Base-by-base conservation (phyloP, 2,797 vertebrate genomes). In the Chloroceryle inda region DNA sequence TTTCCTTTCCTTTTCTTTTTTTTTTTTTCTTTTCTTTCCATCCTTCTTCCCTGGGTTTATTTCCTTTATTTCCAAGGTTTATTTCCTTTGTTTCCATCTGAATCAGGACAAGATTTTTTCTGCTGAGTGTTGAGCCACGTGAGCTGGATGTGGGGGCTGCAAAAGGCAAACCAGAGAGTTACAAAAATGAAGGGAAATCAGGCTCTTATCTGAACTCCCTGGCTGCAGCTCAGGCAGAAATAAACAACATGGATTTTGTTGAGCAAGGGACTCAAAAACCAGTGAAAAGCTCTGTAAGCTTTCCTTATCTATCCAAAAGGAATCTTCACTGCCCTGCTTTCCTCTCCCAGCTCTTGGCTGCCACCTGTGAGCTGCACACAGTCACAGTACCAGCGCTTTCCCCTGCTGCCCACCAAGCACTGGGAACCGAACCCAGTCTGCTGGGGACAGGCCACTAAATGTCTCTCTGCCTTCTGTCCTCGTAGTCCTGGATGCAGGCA, bases 301-400 rank as follows among this genome's bases (percentile, higher is more conserved):
- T 69, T 6, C 81, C 69, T 83, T 45, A 85, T 68, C 83, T 40
- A 3, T 53, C 1, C 2, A 55, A 62, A 84, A 22, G 68, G 68
- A 79, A 79, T 53, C 64, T 52, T 82, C 38, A 2, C 29, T 50
- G 86, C 49, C 77, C 38, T 86, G 53, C 84, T 87, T 72, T 79
- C 59, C 63, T 94, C 78, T 94, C 55, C 82, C 56, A 72, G 89
- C 93, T 87, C 95, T 91, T 20, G 81, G 85, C 87, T 94, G 94
- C 93, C 94, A 83, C 89, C 93, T 96, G 81, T 44, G 85, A 94
- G 95, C 76, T 44, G 1, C 63, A 29, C 62, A 19, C 49, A 26
- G 75, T 37, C 75, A 58, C 78, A 9, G 8, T 55, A 16, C 35
- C 42, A 8, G 53, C 24, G 74, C 71, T 67, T 76, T 92, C 72